Evolutionary conservation across 2,113 vertebrate genomes (phyloP).

Genomic region (Oryzias melastigma): DNA sequence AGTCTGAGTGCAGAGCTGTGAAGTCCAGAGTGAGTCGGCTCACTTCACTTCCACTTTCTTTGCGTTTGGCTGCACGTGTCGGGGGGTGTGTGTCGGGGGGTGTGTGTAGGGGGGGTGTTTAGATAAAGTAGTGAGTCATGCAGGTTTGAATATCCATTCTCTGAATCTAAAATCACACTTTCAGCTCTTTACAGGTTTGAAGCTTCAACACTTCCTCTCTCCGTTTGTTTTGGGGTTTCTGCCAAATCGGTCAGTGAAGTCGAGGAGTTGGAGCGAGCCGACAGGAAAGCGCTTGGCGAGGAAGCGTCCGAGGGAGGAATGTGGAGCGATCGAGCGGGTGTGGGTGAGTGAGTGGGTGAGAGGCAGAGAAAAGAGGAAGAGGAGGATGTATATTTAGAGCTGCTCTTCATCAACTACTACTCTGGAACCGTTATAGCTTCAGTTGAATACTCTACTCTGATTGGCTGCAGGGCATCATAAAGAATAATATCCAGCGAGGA

Average conservation of each 20-base stretch:
- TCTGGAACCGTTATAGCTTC: no score
- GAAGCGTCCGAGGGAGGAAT: conserved; percentile 40
- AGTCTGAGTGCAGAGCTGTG: background rate
- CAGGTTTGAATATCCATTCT: no score
- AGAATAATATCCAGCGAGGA: no score
- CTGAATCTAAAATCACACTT: no score
- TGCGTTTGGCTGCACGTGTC: background rate
- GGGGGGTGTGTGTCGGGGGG: background rate
- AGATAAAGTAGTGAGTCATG: conserved; percentile 24
- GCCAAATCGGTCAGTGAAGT: background rate
- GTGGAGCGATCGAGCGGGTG: conserved; percentile 41
- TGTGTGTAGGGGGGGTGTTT: background rate
- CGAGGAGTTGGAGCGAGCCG: conserved; percentile 45
- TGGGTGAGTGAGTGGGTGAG: conserved; percentile 50
- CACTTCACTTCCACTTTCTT: no score
- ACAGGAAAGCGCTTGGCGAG: conserved; percentile 45
- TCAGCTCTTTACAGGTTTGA: background rate
- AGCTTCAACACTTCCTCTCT: background rate
- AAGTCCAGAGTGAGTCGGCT: no score
- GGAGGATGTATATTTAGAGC: conserved; percentile 74
- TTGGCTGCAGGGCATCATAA: no score
- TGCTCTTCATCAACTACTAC: conserved; percentile 75
- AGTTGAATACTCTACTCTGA: no score
- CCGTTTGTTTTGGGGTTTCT: no score
- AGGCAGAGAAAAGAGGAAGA: conserved; percentile 21